Conservation (phyloP, 2,113 vertebrate genomes). For the Oncorhynchus kisutch region DNA sequence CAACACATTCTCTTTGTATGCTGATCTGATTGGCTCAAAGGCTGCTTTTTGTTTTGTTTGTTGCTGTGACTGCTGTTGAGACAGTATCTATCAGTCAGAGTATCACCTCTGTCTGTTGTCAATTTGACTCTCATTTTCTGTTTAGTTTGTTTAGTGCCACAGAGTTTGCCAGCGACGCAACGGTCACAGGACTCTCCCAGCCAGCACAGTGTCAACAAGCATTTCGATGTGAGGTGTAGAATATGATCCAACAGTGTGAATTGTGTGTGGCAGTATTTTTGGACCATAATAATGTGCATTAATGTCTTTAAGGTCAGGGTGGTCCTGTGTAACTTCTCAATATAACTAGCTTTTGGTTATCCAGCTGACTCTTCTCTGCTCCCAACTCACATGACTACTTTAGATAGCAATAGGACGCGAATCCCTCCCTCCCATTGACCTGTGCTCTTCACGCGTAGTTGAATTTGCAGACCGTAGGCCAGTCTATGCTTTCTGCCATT, state of each 20-base stretch:
- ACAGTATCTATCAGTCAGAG: not conserved
- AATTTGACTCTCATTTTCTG: not conserved
- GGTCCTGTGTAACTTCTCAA: not conserved
- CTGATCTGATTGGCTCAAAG: not conserved
- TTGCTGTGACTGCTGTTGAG: too few species aligned
- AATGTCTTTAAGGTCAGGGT: not conserved
- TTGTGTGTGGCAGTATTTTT: conserved; percentile 39
- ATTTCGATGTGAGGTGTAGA: conserved; percentile 23
- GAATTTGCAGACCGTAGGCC: not conserved
- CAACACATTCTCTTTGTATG: not conserved
- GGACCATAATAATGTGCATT: not conserved
- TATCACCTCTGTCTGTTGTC: not conserved
- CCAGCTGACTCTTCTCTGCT: not conserved
- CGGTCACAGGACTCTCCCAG: not conserved
- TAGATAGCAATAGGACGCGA: not conserved
- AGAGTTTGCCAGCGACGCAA: not conserved
- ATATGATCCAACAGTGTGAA: conserved; percentile 54
- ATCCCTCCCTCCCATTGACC: not conserved
- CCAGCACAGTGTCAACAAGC: not conserved
- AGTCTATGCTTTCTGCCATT: not conserved
- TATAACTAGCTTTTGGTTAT: not conserved
- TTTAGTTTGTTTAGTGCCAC: not conserved
- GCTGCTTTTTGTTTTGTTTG: not conserved
- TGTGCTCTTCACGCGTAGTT: not conserved
- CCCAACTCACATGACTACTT: conserved; percentile 1